Evolutionary conservation across 2,113 vertebrate species (phyloP), one percentile per base, ranked within the genome.

Genomic region (Paratilapia polleni): DNA sequence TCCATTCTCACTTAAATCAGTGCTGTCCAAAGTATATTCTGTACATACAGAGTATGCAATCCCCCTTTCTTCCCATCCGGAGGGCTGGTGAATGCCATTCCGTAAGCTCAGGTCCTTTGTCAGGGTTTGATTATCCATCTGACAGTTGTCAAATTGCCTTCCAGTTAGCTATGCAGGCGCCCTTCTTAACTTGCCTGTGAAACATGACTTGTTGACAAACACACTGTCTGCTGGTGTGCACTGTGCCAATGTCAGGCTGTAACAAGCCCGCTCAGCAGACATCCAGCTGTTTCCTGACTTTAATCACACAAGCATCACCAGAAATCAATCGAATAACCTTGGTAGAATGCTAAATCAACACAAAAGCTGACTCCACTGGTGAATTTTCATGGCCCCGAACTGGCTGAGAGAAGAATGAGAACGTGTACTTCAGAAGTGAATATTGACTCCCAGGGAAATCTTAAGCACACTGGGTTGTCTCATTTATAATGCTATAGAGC

Each of bases 291-390:
- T 92, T 87, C 59, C 75, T 68, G 62, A 75, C 89, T 88, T 92
- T 84, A 92, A 93, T 92, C 88, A 86, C 82, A 85, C 86, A 49
- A 34, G 78, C 54, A 28, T 90, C 83, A 83, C 64, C 36, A 61
- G 77, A 90, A 90, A 93, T 92, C 91, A 92, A 93, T 93, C 70
- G 26, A 24, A 61, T 85, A 89, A 84, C 86, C 87, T 90, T 76
- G 86, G 79, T 31, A 47, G 81, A 89, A 86, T 49, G 43, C 77
- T 84, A 87, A 90, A 91, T 91, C 84, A 91, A 90, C 80, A 79
- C 41, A 85, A 86, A 88, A 75, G 62, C 75, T 41, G 49, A 86
- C 31, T 82, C 75, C 6, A 2, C 47, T 34, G 41, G 63, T 61
- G 82, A 31, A 76, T 59, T 70, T 81, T 74, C 75, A 43, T 1